Evolutionary conservation across 2,888 invertebrate species (phyloP).

Genomic region (Euphydryas editha): DNA sequence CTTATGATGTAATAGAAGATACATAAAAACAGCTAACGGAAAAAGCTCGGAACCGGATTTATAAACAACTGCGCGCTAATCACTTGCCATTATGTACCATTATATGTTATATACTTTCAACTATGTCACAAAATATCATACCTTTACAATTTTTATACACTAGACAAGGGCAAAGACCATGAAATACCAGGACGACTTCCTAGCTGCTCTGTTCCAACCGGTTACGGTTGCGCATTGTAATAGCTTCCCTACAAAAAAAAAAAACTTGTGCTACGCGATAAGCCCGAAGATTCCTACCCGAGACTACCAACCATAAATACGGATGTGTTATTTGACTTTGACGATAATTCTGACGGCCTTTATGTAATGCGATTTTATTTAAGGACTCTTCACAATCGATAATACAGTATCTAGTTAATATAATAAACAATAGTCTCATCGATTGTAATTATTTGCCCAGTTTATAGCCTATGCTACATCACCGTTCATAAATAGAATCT

Average conservation of each 20-base stretch:
- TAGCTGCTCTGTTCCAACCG: slow-evolving; percentile 57
- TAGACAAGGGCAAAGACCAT: slow-evolving; percentile 45
- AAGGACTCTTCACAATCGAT: not conserved
- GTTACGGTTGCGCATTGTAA: slow-evolving; percentile 61
- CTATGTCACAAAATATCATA: not conserved
- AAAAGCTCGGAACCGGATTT: slow-evolving; percentile 69
- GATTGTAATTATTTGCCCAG: slow-evolving; percentile 59
- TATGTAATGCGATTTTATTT: not conserved
- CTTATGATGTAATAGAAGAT: slow-evolving; percentile 72
- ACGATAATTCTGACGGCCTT: not conserved
- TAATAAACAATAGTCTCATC: slow-evolving; percentile 53
- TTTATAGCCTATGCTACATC: slow-evolving; percentile 73
- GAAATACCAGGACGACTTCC: slow-evolving; percentile 61
- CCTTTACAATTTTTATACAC: slow-evolving; percentile 40
- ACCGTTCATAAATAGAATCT: slow-evolving; percentile 78
- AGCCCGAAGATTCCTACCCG: slow-evolving; percentile 52
- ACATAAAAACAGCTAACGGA: slow-evolving; percentile 71
- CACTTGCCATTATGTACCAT: slow-evolving; percentile 57
- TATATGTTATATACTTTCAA: slow-evolving; percentile 34
- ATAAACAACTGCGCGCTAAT: slow-evolving; percentile 59
- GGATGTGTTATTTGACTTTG: slow-evolving; percentile 3
- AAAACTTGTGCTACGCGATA: slow-evolving; percentile 59
- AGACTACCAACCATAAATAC: slow-evolving; percentile 38
- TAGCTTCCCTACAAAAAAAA: slow-evolving; percentile 64
- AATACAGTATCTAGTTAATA: not conserved